Base-by-base conservation (phyloP, 2,113 vertebrate species). In the Eulemur macaco region DNA sequence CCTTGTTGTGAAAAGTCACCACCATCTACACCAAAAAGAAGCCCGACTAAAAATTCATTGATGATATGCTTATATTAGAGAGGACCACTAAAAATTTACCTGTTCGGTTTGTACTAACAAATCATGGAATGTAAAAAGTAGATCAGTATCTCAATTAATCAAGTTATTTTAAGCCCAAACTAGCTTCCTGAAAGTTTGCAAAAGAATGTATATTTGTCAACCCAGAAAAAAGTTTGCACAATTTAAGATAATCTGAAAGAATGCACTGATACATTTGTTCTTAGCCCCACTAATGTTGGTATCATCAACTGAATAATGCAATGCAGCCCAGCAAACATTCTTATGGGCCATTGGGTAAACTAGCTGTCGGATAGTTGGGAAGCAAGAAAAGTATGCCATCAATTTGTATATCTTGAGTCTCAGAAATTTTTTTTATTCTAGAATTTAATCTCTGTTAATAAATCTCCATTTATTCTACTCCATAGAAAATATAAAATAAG, bases 381-480 rank as follows among this genome's bases (percentile, higher is more conserved):
- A 77, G 50, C 42, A 54, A 95, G 63, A 86, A 58, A 92, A n/a
- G 29, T 86, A 8, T 58, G 60, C 56, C 54, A 73, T 80, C 81
- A 81, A 45, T 68, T 42, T 91, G 34, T 21, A 11, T 86, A 81
- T 90, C 34, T 92, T 60, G 71, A 71, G 42, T 87, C 25, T 89
- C 78, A 50, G 47, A 91, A 17, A 31, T 29, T 34, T 90, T 90
- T 54, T 92, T 91, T 21, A 91, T 83, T 89, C 64, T 60, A 86
- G 84, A 92, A 25, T 81, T 95, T 74, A 13, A 20, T 54, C 89
- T 66, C 25, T 52, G 3, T 82, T 88, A 94, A 68, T 69, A 50
- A 89, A 89, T 92, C 50, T 73, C 84, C n/a, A 82, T 66, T 60
- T 89, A 52, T 81, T 52, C 85, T 52, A 69, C 50, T 92, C 76